phyloP scores from a whole-genome alignment of 2,888 invertebrate species.

The Limenitis camilla region DNA sequence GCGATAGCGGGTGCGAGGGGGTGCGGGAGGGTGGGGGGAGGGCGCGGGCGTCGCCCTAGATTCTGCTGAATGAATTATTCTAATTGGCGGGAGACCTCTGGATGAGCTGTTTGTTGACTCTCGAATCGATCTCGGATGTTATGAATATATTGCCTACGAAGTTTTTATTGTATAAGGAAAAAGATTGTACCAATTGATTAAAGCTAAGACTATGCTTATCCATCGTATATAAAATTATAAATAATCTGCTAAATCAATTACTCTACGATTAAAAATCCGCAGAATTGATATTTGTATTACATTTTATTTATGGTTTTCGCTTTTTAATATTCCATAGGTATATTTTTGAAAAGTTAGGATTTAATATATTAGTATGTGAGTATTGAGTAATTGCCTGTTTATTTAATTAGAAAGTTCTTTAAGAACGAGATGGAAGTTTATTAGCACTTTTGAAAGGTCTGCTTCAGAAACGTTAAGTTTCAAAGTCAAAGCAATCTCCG shows the following conservation, averaged over 20 bases:
- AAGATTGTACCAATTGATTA: too few relatives aligned
- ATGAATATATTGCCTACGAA: not conserved
- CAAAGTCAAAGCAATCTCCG: not conserved
- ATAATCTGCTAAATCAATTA: too few relatives aligned
- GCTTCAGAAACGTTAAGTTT: constrained; percentile 3
- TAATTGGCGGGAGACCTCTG: constrained; percentile 24
- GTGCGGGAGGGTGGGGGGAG: constrained; percentile 5
- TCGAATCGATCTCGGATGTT: constrained; percentile 5
- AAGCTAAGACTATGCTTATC: too few relatives aligned
- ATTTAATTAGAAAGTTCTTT: not conserved
- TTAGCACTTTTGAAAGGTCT: constrained; percentile 4
- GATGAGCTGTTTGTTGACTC: constrained; percentile 9
- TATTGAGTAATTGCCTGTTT: too few relatives aligned
- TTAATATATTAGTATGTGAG: too few relatives aligned
- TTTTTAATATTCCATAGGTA: too few relatives aligned
- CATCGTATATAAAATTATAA: too few relatives aligned
- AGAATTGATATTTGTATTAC: too few relatives aligned
- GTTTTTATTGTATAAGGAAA: not conserved
- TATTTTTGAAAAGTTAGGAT: too few relatives aligned
- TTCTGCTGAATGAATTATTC: constrained; percentile 34
- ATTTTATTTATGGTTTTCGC: too few relatives aligned
- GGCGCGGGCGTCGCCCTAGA: constrained; percentile 27
- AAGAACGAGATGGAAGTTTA: constrained; percentile 2
- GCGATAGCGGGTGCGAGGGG: not conserved
- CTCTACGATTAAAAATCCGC: too few relatives aligned